Evolutionary conservation across 2,113 vertebrate genomes (phyloP).

Genomic region (Microtus ochrogaster): DNA sequence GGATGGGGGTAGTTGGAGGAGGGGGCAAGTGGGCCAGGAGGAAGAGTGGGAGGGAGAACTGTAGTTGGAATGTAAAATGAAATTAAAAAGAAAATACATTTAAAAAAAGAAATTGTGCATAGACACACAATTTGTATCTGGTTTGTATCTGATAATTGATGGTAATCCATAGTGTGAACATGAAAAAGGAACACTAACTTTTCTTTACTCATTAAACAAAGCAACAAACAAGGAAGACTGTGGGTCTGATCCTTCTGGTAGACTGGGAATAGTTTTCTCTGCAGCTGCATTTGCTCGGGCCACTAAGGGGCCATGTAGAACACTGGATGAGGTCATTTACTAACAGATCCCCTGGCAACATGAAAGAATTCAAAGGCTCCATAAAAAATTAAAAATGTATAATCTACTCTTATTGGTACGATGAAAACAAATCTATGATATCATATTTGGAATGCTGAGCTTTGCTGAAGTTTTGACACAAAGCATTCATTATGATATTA

Average conservation of each 20-base stretch:
- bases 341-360: slow-evolving; percentile 38
- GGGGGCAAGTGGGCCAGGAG: too few species aligned
- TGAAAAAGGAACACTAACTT: background rate
- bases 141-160: background rate
- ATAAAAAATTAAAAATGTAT: slow-evolving; percentile 58
- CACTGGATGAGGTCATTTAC: slow-evolving; percentile 30
- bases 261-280: background rate
- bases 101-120: background rate
- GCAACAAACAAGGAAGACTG: background rate
- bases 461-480: background rate
- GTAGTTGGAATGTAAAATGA: too few species aligned
- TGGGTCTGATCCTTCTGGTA: background rate
- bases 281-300: slow-evolving; percentile 1
- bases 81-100: too few species aligned
- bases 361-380: slow-evolving; percentile 54
- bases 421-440: slow-evolving; percentile 27
- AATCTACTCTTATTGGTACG: slow-evolving; percentile 40
- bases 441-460: slow-evolving; percentile 29
- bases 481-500: background rate
- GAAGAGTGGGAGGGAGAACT: too few species aligned
- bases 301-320: slow-evolving; percentile 26
- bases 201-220: slow-evolving; percentile 23
- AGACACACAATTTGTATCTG: background rate
- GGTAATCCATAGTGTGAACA: background rate
- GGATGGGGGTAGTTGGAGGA: too few species aligned